Base-by-base conservation (phyloP, 2,113 vertebrate genomes). In the Cyprinodon tularosa region DNA sequence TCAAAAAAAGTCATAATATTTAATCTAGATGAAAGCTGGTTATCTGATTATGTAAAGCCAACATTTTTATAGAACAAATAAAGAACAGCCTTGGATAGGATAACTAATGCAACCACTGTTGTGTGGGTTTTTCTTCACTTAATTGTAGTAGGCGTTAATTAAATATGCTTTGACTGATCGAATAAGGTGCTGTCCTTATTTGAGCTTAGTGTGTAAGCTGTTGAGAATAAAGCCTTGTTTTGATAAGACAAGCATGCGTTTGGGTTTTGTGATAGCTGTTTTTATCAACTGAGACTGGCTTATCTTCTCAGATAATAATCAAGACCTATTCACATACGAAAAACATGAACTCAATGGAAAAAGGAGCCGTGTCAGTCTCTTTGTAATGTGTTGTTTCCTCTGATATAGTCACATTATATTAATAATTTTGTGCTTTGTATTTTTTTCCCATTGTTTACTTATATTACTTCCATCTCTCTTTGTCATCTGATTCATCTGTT, bases 201-300 rank as follows among this genome's bases (percentile, higher is more conserved):
- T 9, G 15, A 42, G 40, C 62, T 68, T 62, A 74, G 48, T 68
- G 22, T 40, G 72, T 57, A 74, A 82, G 53, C 66, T 81, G 81
- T 71, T 80, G 61, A 82, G 71, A 15, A 42, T 44, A 44, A 68
- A 71, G 38, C 12, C 50, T 37, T 45, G 53, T 72, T 81, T 69
- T 68, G 62, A 64, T 72, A 78, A 74, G 67, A 40, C 12, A 80
- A 68, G 88, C 71, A 79, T 50, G 75, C 74, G 79, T 86, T 86
- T 82, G 80, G 78, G 29, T 72, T 83, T 83, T 67, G 45, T 53
- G 67, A 69, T 82, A 81, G 83, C 72, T 84, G 72, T 86, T 86
- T 81, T 66, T 78, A 81, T 81, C 3, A n/a, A 61, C 68, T 76
- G 62, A 80, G 68, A 75, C 29, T 77, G 74, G 66, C 62, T 36